These are phyloP conservation scores for Orchesellides sinensis DNA, from an alignment of 2,888 invertebrate genomes.

Conservation along the genomic window DNA sequence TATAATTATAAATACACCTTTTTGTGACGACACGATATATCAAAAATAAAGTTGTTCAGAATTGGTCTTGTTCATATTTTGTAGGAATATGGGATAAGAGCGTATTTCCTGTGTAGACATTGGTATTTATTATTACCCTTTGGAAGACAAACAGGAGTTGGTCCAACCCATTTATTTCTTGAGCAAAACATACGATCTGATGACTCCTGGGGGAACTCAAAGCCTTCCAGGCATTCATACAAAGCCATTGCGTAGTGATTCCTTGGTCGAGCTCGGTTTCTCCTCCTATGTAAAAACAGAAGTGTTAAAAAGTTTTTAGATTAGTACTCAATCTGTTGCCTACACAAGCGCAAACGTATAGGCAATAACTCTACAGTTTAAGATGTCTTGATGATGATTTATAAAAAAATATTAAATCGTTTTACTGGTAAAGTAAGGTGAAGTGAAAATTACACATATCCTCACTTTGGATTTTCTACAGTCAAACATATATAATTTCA, in stretches of 20 bases:
- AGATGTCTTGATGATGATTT: background rate
- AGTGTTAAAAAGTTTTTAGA: background rate
- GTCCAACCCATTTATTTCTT: slow-evolving; percentile 80
- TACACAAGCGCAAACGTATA: background rate
- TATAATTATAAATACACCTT: no score
- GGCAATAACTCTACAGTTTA: no score
- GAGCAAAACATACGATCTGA: slow-evolving; percentile 81
- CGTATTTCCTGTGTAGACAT: no score
- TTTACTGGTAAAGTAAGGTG: background rate
- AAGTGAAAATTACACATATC: background rate
- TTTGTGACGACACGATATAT: no score
- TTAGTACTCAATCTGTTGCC: background rate
- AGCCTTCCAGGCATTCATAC: slow-evolving; percentile 80
- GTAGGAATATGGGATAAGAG: no score
- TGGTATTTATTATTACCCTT: slow-evolving; percentile 71
- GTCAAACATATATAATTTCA: background rate
- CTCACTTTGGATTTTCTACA: background rate
- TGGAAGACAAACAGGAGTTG: slow-evolving; percentile 79
- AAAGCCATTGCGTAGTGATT: slow-evolving; percentile 80
- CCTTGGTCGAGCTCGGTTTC: slow-evolving; percentile 76
- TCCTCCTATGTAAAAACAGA: slow-evolving; percentile 71
- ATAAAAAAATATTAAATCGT: background rate
- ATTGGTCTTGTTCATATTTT: no score
- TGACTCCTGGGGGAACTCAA: slow-evolving; percentile 78
- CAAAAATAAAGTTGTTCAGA: no score